phyloP scores from a whole-genome alignment of 2,113 vertebrate species.

The Peromyscus maniculatus region DNA sequence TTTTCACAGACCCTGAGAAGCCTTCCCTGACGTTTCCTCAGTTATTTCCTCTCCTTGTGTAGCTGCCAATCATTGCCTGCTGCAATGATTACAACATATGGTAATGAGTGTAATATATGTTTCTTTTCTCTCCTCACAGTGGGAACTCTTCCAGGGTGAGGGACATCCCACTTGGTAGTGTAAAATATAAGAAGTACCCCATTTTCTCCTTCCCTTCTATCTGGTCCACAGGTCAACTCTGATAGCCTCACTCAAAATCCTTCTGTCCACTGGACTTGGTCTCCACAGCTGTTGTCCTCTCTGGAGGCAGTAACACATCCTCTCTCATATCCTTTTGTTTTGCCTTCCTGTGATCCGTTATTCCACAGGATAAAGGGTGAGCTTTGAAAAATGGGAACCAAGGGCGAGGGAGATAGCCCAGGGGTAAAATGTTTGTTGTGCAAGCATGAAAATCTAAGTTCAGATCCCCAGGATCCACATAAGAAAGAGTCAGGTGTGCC shows the following conservation, averaged over 20 bases:
- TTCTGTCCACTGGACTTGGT: background rate
- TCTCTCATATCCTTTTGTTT: background rate
- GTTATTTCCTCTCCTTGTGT: background rate
- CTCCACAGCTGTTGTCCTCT: background rate
- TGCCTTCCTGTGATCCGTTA: background rate
- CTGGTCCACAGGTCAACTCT: background rate
- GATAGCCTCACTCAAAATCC: background rate
- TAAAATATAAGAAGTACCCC: background rate
- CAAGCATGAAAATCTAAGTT: background rate
- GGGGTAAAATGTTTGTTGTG: background rate
- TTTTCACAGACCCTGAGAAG: background rate
- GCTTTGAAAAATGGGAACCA: conserved; percentile 14
- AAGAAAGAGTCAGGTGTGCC: background rate
- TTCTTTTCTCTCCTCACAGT: background rate
- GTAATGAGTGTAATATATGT: background rate
- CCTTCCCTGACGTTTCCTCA: background rate
- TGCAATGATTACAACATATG: background rate
- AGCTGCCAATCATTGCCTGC: background rate
- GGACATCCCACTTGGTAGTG: background rate
- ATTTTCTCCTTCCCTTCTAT: background rate
- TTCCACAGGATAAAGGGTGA: background rate
- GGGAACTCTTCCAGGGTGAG: background rate
- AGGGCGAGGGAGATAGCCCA: background rate
- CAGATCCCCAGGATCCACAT: background rate
- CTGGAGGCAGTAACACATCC: background rate